Base-by-base conservation (phyloP, 2,888 invertebrate genomes). In the Geotrupes spiniger region DNA sequence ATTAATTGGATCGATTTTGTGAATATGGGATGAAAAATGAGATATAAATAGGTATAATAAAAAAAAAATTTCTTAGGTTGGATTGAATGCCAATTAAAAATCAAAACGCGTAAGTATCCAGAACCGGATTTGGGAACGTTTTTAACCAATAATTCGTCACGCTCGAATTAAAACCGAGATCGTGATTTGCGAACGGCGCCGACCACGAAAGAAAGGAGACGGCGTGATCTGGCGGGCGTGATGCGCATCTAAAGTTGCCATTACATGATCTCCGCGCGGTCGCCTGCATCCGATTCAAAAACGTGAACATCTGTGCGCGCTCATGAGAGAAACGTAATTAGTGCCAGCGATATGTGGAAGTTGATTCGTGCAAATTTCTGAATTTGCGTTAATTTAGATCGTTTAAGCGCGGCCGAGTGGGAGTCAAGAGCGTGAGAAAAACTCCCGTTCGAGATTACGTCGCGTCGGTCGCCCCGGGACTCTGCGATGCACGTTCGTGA, bases 361-460 rank as follows among this genome's bases (percentile, higher is more conserved):
- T 39, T 42, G 33, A 54, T 53, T 56, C 56, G 54, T 53, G 56
- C 54, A 54, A 58, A 56, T 58, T 58, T 56, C 52, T 55, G 56
- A 56, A 58, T 54, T 58, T 58, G 58, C 58, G 58, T 58, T 58
- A 58, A 58, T 58, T 58, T 56, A 54, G 56, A 54, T 53, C 51
- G 54, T 51, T 56, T 56, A 58, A 56, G 44, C 38, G 45, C 38
- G 45, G 39, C n/a, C 33, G 21, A 28, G 31, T 56, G 56, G 58
- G 57, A 43, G 57, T 49, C 42, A 53, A 53, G 54, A 58, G 60
- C 62, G 62, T 62, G 62, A 62, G 62, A 62, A 62, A 51, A 51
- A 49, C 33, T 33, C 33, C 33, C n/a, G 15, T 10, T 15, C 10
- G 14, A 33, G 11, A 33, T 33, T 33, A 12, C 15, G 14, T 33